phyloP scores from a whole-genome alignment of 2,113 vertebrate genomes.

The Ursus arctos region DNA sequence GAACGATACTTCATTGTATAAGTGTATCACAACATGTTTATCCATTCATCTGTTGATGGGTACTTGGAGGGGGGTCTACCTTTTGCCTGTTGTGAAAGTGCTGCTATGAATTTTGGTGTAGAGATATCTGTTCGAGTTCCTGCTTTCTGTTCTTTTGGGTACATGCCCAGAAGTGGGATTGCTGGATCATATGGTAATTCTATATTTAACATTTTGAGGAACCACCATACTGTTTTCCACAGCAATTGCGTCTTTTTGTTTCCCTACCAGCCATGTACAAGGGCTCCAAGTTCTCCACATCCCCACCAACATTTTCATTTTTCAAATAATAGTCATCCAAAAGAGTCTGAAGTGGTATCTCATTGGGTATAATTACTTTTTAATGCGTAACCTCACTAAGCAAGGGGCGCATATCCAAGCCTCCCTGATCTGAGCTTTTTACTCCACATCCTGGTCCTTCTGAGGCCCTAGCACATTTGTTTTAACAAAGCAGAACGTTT shows the following conservation, averaged over 20 bases:
- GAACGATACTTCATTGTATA: neutral
- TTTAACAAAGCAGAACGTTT: conserved; percentile 1
- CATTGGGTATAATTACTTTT: neutral
- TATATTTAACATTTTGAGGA: neutral
- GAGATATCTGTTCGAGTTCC: neutral
- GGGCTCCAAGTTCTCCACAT: neutral
- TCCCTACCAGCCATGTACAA: neutral
- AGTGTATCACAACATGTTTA: neutral
- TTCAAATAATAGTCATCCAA: neutral
- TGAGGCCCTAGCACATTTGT: neutral
- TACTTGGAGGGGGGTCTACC: neutral
- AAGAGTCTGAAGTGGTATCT: neutral
- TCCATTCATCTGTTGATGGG: neutral
- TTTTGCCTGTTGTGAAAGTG: neutral
- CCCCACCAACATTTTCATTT: neutral
- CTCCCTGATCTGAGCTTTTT: neutral
- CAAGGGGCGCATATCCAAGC: neutral
- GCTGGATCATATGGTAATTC: neutral
- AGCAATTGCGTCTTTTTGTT: neutral
- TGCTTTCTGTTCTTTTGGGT: neutral
- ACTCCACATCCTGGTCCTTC: neutral
- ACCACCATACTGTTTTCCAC: neutral
- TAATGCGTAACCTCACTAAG: neutral
- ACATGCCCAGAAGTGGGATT: neutral
- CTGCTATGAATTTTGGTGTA: neutral